Evolutionary conservation across 2,888 invertebrate genomes (phyloP).

Genomic region (Euzophera pinguis): DNA sequence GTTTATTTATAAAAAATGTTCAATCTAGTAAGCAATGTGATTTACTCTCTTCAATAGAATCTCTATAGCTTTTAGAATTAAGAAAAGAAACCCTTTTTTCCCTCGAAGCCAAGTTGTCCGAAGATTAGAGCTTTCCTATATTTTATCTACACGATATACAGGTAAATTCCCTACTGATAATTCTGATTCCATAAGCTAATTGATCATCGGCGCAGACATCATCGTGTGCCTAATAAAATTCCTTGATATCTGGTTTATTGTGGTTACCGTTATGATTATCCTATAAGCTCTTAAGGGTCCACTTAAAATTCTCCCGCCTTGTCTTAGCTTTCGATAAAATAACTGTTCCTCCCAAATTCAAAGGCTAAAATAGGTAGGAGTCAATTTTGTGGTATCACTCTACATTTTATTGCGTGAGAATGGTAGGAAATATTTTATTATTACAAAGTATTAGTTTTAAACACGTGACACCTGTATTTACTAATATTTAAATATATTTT

Average conservation of each 20-base stretch:
- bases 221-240: conserved; percentile 18
- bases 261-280: conserved; percentile 20
- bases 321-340: conserved; percentile 14
- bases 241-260: conserved; percentile 15
- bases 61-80: too few species aligned
- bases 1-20: too few species aligned
- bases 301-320: conserved; percentile 15
- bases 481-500: too few species aligned
- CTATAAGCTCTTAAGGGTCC: conserved; percentile 18
- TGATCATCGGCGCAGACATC: conserved; percentile 29
- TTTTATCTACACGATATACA: too few species aligned
- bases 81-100: too few species aligned
- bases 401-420: conserved; percentile 1
- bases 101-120: too few species aligned
- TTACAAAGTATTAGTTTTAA: neutral
- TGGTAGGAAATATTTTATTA: neutral
- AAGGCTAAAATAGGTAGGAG: neutral
- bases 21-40: too few species aligned
- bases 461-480: too few species aligned
- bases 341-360: conserved; percentile 9
- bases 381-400: neutral
- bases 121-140: too few species aligned
- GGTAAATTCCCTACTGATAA: too few species aligned
- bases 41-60: too few species aligned
- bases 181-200: conserved; percentile 40